Percentiles rank a stretch among this genome's conserved stretches.
These are phyloP conservation scores for Threskiornis aethiopicus DNA, from an alignment of 2,797 vertebrate species.

Conservation along the genomic window DNA sequence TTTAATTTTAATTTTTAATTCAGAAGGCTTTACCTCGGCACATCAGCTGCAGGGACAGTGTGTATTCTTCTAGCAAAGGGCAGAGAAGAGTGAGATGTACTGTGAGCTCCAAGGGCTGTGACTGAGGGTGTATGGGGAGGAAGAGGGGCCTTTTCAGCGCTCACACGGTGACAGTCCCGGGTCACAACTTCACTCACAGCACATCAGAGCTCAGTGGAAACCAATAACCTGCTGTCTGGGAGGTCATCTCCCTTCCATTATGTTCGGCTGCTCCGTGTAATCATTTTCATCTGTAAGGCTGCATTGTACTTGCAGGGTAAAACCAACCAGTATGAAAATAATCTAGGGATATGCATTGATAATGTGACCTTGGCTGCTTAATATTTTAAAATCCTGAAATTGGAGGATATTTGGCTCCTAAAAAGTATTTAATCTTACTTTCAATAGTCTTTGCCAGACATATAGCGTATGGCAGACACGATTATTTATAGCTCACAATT, in stretches of 20 bases:
- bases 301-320: background rate
- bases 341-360: background rate
- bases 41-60: background rate
- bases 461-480: background rate
- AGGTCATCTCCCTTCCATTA: background rate
- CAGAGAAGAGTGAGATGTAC: background rate
- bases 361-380: constrained; percentile 6
- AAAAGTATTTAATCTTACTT: constrained; percentile 27
- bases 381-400: constrained; percentile 22
- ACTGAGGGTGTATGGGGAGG: accelerated
- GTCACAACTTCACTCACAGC: background rate
- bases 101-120: background rate
- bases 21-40: background rate
- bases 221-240: background rate
- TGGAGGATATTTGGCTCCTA: background rate
- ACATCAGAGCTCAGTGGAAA: background rate
- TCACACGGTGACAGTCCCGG: background rate
- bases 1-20: too few species aligned
- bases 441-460: background rate
- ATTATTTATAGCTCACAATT: constrained; percentile 49
- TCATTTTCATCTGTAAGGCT: background rate
- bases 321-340: background rate
- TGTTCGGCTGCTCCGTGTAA: background rate
- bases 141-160: background rate
- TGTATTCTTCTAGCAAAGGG: background rate